Evolutionary conservation across 2,888 invertebrate genomes (phyloP), one percentile per base, ranked within the genome.

Genomic region (Eupithecia vulgata): DNA sequence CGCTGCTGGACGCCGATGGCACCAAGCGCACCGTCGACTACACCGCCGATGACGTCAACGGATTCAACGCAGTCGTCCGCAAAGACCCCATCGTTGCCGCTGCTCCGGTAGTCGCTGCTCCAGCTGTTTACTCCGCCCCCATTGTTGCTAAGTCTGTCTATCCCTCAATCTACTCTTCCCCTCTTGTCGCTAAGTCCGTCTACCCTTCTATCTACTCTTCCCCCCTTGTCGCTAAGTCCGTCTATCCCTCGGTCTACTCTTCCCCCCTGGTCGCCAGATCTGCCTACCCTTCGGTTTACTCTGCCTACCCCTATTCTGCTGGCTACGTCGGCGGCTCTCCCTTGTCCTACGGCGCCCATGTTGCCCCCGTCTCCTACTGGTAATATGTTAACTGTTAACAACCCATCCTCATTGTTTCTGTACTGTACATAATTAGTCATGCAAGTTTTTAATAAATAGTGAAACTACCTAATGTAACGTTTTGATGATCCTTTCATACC

Each of bases 51-150:
- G 92, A 94, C 75, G 81, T 93, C 69, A 90, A 90, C 67, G 95
- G 95, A 8, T 95, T 95, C 89, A 95, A 95, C 87, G 95, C 95
- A 70, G 93, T 95, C 64, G 95, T 95, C 7, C 93, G 92, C 81
- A 94, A 93, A 77, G 94, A 94, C 78, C 91, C 95, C 67, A 88
- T 88, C 76, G 88, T 88, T 40, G 85, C 84, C 21, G 81, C 85
- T 48, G 76, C 86, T 48, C 80, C 85, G 10, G 81, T 81, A 4
- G 81, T 82, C 10, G 81, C 82, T 67, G 81, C 84, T n/a, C 80
- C 81, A 13, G 80, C 79, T 6, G 80, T 79, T 5, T 80, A 81
- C 2, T 79, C 80, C 21, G 84, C 85, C 73, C 79, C 73, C 0
- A 68, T 70, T 64, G 62, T 64, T 35, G 34, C 62, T n/a, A 64